Conservation (phyloP, 2,113 vertebrate species). For the Alces alces region DNA sequence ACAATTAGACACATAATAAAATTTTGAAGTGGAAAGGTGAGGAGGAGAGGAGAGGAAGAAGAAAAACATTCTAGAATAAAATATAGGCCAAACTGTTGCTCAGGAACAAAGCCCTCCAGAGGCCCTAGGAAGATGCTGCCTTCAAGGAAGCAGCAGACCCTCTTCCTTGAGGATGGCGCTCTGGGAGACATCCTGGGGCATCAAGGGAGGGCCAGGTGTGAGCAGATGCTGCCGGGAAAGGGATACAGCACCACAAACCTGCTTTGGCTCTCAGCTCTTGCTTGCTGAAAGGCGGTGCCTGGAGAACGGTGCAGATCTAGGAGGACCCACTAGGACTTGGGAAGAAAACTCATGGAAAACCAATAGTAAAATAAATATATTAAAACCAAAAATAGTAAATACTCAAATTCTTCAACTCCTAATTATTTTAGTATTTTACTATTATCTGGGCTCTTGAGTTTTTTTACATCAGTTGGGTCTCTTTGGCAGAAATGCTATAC, state of each 20-base stretch:
- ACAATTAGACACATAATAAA: background rate
- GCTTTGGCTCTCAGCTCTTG: background rate
- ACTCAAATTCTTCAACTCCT: background rate
- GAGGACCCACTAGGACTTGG: background rate
- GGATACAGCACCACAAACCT: no score
- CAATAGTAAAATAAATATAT: background rate
- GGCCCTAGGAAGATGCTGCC: background rate
- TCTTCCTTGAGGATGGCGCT: background rate
- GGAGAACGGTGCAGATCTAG: background rate
- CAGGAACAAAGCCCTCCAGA: background rate
- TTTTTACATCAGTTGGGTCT: background rate
- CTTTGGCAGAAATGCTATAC: background rate
- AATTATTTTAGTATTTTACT: background rate
- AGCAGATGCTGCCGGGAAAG: rapidly evolving
- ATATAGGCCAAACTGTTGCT: background rate
- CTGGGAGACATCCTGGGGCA: background rate
- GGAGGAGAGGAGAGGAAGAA: background rate
- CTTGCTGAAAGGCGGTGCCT: background rate
- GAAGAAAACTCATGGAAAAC: background rate
- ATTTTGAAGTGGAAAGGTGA: background rate
- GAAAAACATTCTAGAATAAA: background rate
- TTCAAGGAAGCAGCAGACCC: background rate
- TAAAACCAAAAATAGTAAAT: background rate
- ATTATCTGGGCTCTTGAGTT: background rate
- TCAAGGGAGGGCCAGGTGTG: background rate